Evolutionary conservation across 2,888 invertebrate species (phyloP), one percentile per base, ranked within the genome.

Genomic region (Apodemia hepburni): DNA sequence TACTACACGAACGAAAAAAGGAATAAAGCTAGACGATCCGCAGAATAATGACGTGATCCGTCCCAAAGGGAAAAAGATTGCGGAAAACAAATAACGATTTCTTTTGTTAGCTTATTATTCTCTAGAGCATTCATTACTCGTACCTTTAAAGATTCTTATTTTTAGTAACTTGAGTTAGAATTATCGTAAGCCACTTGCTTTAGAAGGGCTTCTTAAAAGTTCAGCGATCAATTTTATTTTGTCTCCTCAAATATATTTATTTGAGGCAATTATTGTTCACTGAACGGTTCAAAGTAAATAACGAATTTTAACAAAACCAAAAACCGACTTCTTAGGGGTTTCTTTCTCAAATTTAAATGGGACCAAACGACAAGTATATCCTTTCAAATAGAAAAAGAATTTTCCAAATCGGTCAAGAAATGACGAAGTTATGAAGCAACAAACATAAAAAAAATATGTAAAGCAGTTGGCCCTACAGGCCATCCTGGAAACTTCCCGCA

Each of bases 101-200:
- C 89, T 88, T 87, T 88, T 88, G 90, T 90, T 88, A 72, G 88
- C 85, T 87, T 90, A 88, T 89, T 87, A 87, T 83, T 83, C 87
- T 80, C 84, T 68, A 64, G 86, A 76, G 90, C 77, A 84, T 87
- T 89, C 85, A 88, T 90, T 90, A 90, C 76, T 85, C 71, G 78
- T 78, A 74, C 78, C 79, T 79, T 71, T 71, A 76, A 75, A 75
- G 75, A 70, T 65, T 64, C 68, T 65, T 72, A 71, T 71, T 67
- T 69, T 64, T 68, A 68, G 69, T 67, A 65, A 66, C 66, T 66
- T 61, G 64, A 72, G 68, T 70, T 68, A 65, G 71, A 68, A 71
- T 71, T 69, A 69, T 63, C 58, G 61, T 66, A 63, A 69, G 68
- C 61, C 65, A 60, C 67, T 65, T 60, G 66, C 61, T 66, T 65